These are phyloP conservation scores for Sphecodes monilicornis DNA, from an alignment of 2,888 invertebrate species.

Conservation along the genomic window DNA sequence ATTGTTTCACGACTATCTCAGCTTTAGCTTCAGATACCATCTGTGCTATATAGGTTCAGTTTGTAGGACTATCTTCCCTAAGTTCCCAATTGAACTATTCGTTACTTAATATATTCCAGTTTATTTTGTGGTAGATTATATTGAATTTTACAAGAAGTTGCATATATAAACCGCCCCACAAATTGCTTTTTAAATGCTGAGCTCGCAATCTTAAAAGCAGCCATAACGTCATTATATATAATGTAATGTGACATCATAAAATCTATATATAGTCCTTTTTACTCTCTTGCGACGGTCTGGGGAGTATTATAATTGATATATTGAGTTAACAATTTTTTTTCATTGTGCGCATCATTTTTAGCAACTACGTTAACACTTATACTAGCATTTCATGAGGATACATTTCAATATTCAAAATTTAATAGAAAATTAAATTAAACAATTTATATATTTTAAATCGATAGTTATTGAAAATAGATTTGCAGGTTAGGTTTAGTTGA, in stretches of 20 bases:
- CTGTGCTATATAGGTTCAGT: background rate
- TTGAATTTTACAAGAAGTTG: background rate
- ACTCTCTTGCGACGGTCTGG: background rate
- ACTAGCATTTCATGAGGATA: background rate
- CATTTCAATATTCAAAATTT: background rate
- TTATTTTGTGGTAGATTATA: background rate
- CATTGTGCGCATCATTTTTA: background rate
- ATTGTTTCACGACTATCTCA: background rate
- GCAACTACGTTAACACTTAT: background rate
- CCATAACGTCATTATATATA: slow-evolving; percentile 26
- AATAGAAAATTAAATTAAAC: background rate
- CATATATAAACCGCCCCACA: background rate
- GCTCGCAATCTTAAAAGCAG: slow-evolving; percentile 32
- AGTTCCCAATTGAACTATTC: background rate
- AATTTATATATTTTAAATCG: background rate
- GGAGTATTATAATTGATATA: slow-evolving; percentile 28
- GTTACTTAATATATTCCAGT: background rate
- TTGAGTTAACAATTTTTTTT: background rate
- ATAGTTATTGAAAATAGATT: background rate
- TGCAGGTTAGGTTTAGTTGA: background rate
- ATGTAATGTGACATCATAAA: slow-evolving; percentile 20
- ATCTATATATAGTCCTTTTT: slow-evolving; percentile 25
- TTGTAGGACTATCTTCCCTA: background rate
- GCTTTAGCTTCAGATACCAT: background rate
- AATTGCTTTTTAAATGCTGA: slow-evolving; percentile 15